phyloP scores from a whole-genome alignment of 2,113 vertebrate species.

The Poeciliopsis retropinna region DNA sequence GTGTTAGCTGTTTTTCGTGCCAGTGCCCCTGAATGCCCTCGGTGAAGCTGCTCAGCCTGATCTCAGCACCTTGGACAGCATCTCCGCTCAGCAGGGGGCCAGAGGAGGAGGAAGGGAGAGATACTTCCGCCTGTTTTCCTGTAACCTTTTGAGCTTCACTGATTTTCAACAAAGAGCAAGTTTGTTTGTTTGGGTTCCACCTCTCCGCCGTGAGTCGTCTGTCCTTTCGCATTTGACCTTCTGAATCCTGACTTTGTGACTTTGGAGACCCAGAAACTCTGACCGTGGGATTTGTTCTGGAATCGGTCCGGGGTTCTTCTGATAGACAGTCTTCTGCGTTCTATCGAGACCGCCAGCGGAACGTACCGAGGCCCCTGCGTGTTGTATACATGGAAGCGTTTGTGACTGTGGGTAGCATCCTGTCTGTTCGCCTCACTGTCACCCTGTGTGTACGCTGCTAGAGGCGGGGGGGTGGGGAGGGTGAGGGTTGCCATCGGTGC shows the following conservation, averaged over 20 bases:
- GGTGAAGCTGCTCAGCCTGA: slow-evolving; percentile 15
- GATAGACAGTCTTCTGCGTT: slow-evolving; percentile 29
- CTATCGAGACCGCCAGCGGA: slow-evolving; percentile 32
- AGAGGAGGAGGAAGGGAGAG: too few relatives aligned
- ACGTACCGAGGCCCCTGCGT: slow-evolving; percentile 37
- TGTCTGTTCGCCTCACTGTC: slow-evolving; percentile 76
- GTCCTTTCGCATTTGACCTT: not conserved
- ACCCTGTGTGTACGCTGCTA: slow-evolving; percentile 55
- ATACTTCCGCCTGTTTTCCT: slow-evolving; percentile 1
- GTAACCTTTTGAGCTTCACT: slow-evolving; percentile 3
- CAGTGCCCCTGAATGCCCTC: slow-evolving; percentile 19
- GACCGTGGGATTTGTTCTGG: slow-evolving; percentile 2
- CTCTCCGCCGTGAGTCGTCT: not conserved
- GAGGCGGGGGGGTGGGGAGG: slow-evolving; percentile 39
- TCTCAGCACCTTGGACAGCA: slow-evolving; percentile 67
- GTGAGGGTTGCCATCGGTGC: slow-evolving; percentile 41
- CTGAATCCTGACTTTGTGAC: not conserved
- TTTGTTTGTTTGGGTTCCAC: not conserved
- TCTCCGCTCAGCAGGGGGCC: slow-evolving; percentile 12
- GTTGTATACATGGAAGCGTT: slow-evolving; percentile 54
- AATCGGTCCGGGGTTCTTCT: slow-evolving; percentile 58
- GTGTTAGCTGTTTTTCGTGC: not conserved
- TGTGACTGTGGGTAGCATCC: slow-evolving; percentile 70
- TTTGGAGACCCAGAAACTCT: not conserved
- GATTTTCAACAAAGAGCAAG: not conserved